Conservation (phyloP, 2,113 vertebrate genomes). For the Sinocyclocheilus anophthalmus region DNA sequence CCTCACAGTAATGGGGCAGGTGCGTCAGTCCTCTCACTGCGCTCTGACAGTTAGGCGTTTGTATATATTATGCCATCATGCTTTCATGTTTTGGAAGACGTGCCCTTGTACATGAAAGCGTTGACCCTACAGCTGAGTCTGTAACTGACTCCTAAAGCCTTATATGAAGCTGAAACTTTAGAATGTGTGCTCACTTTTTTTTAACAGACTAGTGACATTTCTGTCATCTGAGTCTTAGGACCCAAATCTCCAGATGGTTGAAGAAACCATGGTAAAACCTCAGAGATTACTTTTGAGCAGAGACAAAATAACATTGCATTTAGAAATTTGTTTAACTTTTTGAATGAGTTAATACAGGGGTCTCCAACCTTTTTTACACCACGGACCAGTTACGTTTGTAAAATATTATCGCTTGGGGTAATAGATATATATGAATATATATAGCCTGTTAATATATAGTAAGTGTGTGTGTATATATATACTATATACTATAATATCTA, state of each 20-base stretch:
- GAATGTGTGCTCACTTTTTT: not conserved
- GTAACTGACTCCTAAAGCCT: not conserved
- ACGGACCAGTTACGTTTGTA: no score
- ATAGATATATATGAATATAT: no score
- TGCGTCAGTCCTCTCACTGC: not conserved
- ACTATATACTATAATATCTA: no score
- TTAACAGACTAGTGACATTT: not conserved
- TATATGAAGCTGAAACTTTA: not conserved
- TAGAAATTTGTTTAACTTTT: no score
- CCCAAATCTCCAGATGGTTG: not conserved
- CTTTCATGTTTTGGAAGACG: not conserved
- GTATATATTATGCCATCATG: not conserved
- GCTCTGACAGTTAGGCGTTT: not conserved
- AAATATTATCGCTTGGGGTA: no score
- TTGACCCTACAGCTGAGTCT: not conserved
- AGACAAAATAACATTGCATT: no score
- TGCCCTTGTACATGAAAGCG: not conserved
- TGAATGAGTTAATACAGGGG: no score
- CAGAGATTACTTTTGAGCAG: no score
- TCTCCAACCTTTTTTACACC: no score
- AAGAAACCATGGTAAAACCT: not conserved
- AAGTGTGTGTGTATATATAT: no score
- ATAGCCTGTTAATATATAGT: no score
- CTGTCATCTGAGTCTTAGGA: not conserved
- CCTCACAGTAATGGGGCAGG: not conserved